phyloP scores from a whole-genome alignment of 2,888 invertebrate species.

The Globia sparganii region DNA sequence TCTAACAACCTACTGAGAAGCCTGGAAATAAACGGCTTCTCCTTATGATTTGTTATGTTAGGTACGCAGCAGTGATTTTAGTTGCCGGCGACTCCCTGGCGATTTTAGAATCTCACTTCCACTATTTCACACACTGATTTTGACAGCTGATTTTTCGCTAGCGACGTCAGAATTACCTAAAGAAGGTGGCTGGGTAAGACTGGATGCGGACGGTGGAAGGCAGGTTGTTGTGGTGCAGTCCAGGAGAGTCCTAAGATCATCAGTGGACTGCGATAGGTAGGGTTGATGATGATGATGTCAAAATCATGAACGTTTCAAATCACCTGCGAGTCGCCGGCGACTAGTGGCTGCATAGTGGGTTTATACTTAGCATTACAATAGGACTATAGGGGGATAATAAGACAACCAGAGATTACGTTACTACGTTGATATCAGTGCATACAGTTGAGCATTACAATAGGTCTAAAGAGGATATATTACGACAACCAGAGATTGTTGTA shows the following conservation, averaged over 20 bases:
- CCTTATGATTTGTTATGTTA: not conserved
- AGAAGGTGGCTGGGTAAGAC: not conserved
- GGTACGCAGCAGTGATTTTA: not conserved
- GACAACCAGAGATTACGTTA: not conserved
- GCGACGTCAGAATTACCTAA: not conserved
- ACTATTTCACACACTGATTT: not conserved
- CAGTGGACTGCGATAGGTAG: not conserved
- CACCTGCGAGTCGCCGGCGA: not conserved
- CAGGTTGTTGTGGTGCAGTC: not conserved
- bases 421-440: not conserved
- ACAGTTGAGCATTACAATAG: not conserved
- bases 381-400: not conserved
- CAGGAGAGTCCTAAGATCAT: not conserved
- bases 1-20: not conserved
- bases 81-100: not conserved
- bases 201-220: too few species aligned
- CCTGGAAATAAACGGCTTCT: not conserved
- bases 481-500: not conserved
- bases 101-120: not conserved
- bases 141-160: not conserved
- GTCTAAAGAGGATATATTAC: not conserved
- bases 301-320: not conserved
- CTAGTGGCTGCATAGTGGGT: not conserved
- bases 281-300: not conserved
- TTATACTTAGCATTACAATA: not conserved